phyloP scores from a whole-genome alignment of 2,113 vertebrate species.

The Nymphicus hollandicus region DNA sequence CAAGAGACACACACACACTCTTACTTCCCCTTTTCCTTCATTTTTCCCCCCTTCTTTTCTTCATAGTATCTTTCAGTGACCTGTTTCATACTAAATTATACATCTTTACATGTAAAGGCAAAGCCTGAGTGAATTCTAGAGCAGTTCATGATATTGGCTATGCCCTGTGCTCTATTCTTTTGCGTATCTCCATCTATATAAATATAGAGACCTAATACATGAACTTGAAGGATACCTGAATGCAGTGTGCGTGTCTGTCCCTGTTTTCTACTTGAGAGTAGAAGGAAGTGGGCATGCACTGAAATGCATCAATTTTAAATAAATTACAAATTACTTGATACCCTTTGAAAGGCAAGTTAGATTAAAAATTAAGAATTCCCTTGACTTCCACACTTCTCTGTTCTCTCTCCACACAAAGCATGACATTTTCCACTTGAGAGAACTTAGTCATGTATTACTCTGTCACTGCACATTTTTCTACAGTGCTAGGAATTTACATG shows the following conservation, averaged over 20 bases:
- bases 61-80: neutral
- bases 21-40: neutral
- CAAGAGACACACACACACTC: neutral
- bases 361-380: neutral
- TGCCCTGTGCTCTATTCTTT: neutral
- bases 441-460: neutral
- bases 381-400: neutral
- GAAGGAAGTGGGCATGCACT: neutral
- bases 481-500: neutral
- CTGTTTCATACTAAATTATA: neutral
- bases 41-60: neutral
- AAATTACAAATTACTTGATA: neutral
- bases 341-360: neutral
- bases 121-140: neutral
- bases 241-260: neutral
- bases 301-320: neutral
- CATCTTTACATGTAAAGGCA: neutral
- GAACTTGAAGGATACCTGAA: neutral
- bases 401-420: neutral
- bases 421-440: neutral
- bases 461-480: neutral
- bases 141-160: neutral
- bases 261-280: neutral
- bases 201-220: neutral
- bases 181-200: neutral